Evolutionary conservation across 2,113 vertebrate genomes (phyloP).

Genomic region (Alethe diademata): DNA sequence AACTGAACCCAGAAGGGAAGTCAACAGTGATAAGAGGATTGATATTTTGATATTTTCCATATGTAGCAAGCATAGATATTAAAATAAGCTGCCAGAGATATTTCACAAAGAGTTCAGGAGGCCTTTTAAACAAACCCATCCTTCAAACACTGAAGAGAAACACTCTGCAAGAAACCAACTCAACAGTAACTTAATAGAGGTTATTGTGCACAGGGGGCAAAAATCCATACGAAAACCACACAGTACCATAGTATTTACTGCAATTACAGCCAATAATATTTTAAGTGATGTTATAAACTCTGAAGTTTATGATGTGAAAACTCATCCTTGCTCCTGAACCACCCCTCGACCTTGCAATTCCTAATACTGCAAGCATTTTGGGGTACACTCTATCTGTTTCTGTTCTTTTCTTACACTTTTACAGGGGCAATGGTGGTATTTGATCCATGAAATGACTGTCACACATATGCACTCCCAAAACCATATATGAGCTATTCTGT

Average conservation of each 20-base stretch:
- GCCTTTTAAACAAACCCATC: constrained; percentile 22
- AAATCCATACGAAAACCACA: background rate
- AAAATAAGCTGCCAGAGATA: background rate
- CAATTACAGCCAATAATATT: background rate
- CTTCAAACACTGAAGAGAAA: constrained; percentile 18
- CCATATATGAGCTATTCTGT: background rate
- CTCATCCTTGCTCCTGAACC: background rate
- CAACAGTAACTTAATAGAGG: background rate
- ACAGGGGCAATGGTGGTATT: background rate
- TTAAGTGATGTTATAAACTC: background rate
- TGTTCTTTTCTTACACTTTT: background rate
- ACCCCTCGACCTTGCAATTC: background rate
- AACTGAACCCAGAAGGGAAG: constrained; percentile 57
- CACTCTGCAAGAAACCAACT: background rate
- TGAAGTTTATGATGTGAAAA: background rate
- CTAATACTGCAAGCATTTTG: background rate
- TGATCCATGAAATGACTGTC: background rate
- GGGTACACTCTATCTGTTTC: background rate
- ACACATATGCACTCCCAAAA: background rate
- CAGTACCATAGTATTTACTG: background rate
- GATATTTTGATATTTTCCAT: constrained; percentile 57
- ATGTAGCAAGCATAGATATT: constrained; percentile 8
- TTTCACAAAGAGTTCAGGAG: constrained; percentile 25
- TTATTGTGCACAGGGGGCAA: background rate
- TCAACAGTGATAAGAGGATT: constrained; percentile 51